phyloP scores from a whole-genome alignment of 2,797 vertebrate species.

The Botia almorhae region DNA sequence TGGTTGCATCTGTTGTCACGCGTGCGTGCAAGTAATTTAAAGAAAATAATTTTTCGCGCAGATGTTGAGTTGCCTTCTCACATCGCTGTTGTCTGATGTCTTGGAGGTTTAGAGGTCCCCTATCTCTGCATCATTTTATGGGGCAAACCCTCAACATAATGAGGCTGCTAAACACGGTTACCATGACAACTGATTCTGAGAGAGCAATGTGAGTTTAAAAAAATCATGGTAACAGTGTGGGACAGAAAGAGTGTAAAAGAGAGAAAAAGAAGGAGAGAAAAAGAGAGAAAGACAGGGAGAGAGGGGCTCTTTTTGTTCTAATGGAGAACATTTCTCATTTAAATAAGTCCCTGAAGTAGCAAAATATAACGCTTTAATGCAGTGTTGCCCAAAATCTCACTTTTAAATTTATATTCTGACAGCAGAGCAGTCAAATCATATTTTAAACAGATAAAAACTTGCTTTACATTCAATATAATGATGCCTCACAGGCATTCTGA shows the following conservation, averaged over 20 bases:
- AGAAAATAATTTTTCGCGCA: constrained; percentile 38
- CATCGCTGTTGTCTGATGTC: constrained; percentile 41
- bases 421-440: constrained; percentile 23
- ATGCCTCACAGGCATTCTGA: constrained; percentile 23
- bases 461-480: constrained; percentile 36
- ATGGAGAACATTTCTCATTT: neutral
- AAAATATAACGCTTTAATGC: constrained; percentile 25
- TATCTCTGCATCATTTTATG: constrained; percentile 63
- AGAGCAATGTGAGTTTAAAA: constrained; percentile 53
- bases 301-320: neutral
- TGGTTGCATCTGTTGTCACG: constrained; percentile 16
- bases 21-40: constrained; percentile 28
- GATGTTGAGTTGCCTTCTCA: constrained; percentile 28
- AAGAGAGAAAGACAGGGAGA: too few relatives aligned
- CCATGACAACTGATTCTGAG: constrained; percentile 76
- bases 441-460: constrained; percentile 29
- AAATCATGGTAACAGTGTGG: constrained; percentile 26
- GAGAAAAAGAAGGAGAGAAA: too few relatives aligned
- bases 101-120: constrained; percentile 64
- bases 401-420: constrained; percentile 20
- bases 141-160: constrained; percentile 67
- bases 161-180: constrained; percentile 71
- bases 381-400: neutral
- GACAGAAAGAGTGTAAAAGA: constrained; percentile 18
- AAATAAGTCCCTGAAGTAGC: neutral